phyloP scores from a whole-genome alignment of 2,888 invertebrate genomes.

The Torymus auratus region DNA sequence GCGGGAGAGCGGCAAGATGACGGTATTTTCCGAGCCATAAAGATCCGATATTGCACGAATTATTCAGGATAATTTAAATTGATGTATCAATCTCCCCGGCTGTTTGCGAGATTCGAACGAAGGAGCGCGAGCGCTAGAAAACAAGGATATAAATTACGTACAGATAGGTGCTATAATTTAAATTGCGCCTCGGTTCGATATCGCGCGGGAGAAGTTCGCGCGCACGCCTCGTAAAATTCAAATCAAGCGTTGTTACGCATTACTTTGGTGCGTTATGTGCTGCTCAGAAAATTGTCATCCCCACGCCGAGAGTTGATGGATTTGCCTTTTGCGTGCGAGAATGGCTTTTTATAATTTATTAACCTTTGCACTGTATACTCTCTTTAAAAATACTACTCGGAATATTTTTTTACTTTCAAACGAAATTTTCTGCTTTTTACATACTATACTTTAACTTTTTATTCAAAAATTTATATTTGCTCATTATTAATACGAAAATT shows the following conservation, averaged over 20 bases:
- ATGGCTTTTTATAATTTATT: constrained; percentile 42
- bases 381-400: too few species aligned
- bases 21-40: constrained; percentile 74
- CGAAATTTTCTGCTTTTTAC: too few species aligned
- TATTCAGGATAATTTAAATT: constrained; percentile 76
- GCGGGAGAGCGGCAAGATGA: constrained; percentile 57
- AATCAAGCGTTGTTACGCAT: constrained; percentile 68
- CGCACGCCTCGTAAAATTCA: constrained; percentile 72
- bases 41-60: constrained; percentile 74
- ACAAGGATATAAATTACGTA: constrained; percentile 75
- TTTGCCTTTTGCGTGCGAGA: constrained; percentile 23
- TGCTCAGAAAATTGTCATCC: constrained; percentile 55
- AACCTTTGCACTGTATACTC: not conserved
- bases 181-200: constrained; percentile 69
- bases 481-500: too few species aligned
- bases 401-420: too few species aligned
- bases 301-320: constrained; percentile 34
- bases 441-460: too few species aligned
- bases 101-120: constrained; percentile 1
- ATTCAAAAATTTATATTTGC: too few species aligned
- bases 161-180: constrained; percentile 70
- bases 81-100: constrained; percentile 68
- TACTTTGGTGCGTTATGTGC: constrained; percentile 58
- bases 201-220: constrained; percentile 56
- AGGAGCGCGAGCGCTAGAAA: constrained; percentile 64